Conservation (phyloP, 2,888 invertebrate species). For the Cancer borealis region DNA sequence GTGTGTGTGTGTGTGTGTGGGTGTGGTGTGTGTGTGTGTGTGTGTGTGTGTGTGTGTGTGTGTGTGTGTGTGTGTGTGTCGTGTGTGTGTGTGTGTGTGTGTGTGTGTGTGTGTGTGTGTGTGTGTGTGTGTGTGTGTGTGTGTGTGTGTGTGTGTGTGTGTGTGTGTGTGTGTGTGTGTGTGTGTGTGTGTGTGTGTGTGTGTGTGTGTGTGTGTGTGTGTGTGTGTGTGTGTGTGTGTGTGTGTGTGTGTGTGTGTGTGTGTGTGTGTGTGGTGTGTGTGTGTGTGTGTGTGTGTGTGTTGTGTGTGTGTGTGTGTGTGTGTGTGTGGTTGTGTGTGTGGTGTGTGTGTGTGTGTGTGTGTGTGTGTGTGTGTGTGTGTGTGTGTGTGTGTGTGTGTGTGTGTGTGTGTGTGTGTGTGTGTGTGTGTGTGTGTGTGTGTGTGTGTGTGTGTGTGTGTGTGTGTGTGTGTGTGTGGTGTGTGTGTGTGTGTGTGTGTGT, state of each 20-base stretch:
- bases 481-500: conserved; percentile 53
- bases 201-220: conserved; percentile 47
- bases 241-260: conserved; percentile 20
- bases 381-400: conserved; percentile 48
- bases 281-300: conserved; percentile 48
- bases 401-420: conserved; percentile 51
- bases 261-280: not conserved
- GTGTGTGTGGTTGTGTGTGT: too few relatives aligned
- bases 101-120: conserved; percentile 34
- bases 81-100: not conserved
- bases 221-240: conserved; percentile 44
- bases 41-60: conserved; percentile 52
- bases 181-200: conserved; percentile 12
- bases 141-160: conserved; percentile 31
- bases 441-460: not conserved
- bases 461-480: conserved; percentile 41
- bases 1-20: not conserved
- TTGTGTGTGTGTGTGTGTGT: conserved; percentile 53
- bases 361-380: not conserved
- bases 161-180: not conserved
- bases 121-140: conserved; percentile 55
- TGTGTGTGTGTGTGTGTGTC: conserved; percentile 26
- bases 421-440: conserved; percentile 31
- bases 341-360: conserved; percentile 10
- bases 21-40: conserved; percentile 42